phyloP scores from a whole-genome alignment of 2,888 invertebrate species.

The Agrochola macilenta region DNA sequence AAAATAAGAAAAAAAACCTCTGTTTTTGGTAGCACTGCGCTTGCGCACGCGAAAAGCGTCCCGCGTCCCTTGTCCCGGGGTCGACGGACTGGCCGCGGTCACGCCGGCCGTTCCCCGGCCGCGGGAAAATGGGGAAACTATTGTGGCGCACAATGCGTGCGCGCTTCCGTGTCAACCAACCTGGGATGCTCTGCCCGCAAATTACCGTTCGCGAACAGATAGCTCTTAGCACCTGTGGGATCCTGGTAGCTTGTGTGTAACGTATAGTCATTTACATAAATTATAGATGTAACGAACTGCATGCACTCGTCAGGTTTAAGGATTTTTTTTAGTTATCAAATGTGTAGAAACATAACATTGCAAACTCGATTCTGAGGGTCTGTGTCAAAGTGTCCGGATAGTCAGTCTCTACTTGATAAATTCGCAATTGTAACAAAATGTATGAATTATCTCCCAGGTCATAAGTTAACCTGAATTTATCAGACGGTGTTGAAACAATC shows the following conservation, averaged over 20 bases:
- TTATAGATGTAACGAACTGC: slow-evolving; percentile 3
- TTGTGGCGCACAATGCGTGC: slow-evolving; percentile 81
- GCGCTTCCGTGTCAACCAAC: slow-evolving; percentile 69
- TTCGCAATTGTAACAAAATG: background rate
- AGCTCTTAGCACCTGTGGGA: slow-evolving; percentile 57
- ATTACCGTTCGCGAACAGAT: slow-evolving; percentile 55
- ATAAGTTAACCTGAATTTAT: background rate
- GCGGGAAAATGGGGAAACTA: slow-evolving; percentile 82
- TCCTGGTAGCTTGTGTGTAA: slow-evolving; percentile 38
- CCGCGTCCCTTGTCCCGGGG: slow-evolving; percentile 69
- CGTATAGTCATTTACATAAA: slow-evolving; percentile 15
- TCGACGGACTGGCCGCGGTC: slow-evolving; percentile 76
- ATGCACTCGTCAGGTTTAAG: background rate
- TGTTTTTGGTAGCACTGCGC: slow-evolving; percentile 52
- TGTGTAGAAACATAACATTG: background rate
- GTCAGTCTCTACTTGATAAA: background rate
- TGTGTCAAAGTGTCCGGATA: background rate
- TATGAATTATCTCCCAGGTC: background rate
- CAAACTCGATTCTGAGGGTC: background rate
- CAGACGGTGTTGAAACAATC: background rate
- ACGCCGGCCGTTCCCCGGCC: slow-evolving; percentile 78
- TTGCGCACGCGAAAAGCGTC: slow-evolving; percentile 67
- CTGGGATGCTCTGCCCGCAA: slow-evolving; percentile 63
- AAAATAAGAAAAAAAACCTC: slow-evolving; percentile 16
- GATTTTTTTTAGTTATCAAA: background rate